Conservation (phyloP, 1,140 invertebrate species). For the Drosophila funebris region DNA sequence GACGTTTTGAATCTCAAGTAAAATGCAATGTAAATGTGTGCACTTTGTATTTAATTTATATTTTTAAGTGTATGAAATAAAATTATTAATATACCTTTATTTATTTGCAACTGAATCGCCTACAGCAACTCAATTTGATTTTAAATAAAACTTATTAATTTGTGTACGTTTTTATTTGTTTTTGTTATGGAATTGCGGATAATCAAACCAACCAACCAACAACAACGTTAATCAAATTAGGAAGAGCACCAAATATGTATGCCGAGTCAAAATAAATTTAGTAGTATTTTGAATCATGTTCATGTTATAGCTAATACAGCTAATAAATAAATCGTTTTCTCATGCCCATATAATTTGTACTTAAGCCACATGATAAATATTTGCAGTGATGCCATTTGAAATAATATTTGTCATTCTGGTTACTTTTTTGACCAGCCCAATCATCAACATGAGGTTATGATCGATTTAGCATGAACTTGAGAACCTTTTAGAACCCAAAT, state of each 20-base stretch:
- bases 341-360: too few species aligned
- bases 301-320: background rate
- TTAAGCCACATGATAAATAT: background rate
- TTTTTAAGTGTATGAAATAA: conserved; percentile 54
- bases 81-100: conserved; percentile 47
- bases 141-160: conserved; percentile 55
- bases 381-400: too few species aligned
- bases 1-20: conserved; percentile 54
- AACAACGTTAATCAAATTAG: background rate
- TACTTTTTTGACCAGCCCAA: too few species aligned
- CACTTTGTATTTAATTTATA: conserved; percentile 61
- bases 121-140: conserved; percentile 37
- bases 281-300: conserved; percentile 1
- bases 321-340: too few species aligned
- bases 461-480: background rate
- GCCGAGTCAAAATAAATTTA: conserved; percentile 8
- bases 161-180: conserved; percentile 26
- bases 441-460: background rate
- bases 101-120: conserved; percentile 52
- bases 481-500: background rate
- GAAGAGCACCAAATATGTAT: conserved; percentile 16
- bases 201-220: background rate
- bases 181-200: conserved; percentile 11
- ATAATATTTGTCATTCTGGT: too few species aligned
- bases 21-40: conserved; percentile 63